A percentile compares a stretch with the other conserved stretches of the same genome.
phyloP scores from a whole-genome alignment of 2,113 vertebrate species.

The Muntiacus muntjak region DNA sequence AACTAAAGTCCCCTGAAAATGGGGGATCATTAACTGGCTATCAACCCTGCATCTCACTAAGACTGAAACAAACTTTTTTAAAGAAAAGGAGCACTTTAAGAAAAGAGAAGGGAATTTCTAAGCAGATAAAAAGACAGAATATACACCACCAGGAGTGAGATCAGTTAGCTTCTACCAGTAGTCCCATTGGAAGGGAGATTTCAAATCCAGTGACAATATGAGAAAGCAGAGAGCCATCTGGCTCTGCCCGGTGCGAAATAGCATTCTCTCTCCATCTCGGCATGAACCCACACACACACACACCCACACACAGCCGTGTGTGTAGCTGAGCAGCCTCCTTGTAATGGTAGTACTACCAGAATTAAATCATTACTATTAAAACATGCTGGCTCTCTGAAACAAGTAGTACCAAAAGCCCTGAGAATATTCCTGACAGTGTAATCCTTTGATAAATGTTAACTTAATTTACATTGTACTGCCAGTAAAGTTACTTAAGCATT shows the following conservation, averaged over 20 bases:
- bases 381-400: background rate
- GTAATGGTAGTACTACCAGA: background rate
- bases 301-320: background rate
- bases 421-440: background rate
- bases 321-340: background rate
- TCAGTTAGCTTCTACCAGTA: background rate
- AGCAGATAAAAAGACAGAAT: background rate
- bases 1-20: background rate
- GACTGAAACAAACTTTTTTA: background rate
- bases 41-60: background rate
- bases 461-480: conserved; percentile 37
- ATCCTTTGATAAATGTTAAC: conserved; percentile 41
- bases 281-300: background rate
- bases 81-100: background rate
- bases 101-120: background rate
- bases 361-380: conserved; percentile 6
- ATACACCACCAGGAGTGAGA: background rate
- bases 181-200: background rate
- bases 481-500: conserved; percentile 14
- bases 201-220: background rate
- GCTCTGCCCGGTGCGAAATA: background rate
- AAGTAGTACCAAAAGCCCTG: background rate
- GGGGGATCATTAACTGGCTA: background rate
- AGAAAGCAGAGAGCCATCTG: background rate
- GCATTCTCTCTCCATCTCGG: background rate